A percentile compares a stretch with the other conserved stretches of the same genome.
Evolutionary conservation across 2,113 vertebrate genomes (phyloP).

Genomic region (Oncorhynchus keta): DNA sequence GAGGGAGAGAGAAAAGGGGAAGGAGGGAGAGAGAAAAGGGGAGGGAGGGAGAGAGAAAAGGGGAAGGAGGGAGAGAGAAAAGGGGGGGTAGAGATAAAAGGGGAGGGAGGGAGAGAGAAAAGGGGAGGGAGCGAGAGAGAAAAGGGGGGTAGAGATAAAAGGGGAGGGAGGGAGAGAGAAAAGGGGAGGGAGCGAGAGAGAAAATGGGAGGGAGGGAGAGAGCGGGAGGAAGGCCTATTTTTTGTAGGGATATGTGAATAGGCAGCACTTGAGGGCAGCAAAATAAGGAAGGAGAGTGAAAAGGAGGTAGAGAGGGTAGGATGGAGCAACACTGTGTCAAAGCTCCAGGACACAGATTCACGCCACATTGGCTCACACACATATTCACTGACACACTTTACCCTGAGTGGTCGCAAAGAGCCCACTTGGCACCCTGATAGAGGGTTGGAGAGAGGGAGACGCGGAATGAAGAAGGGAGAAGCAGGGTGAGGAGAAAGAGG

Average conservation of each 20-base stretch:
- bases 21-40: not conserved
- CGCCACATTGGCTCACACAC: not conserved
- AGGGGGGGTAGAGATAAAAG: too few relatives aligned
- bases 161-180: too few relatives aligned
- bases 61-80: too few relatives aligned
- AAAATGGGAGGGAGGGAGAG: not conserved
- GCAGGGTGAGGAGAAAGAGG: conserved; percentile 1
- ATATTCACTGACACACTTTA: not conserved
- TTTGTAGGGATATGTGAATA: conserved; percentile 34
- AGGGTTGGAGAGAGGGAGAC: conserved; percentile 6
- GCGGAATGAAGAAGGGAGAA: not conserved
- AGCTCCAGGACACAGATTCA: conserved; percentile 33
- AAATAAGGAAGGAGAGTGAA: conserved; percentile 10
- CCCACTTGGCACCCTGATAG: conserved; percentile 35
- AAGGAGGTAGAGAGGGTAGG: conserved; percentile 8
- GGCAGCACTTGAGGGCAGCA: conserved; percentile 33
- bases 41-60: not conserved
- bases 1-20: not conserved
- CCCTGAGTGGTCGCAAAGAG: conserved; percentile 44
- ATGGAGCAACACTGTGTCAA: conserved; percentile 50
- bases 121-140: too few relatives aligned
- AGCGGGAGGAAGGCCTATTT: not conserved
- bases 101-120: too few relatives aligned
- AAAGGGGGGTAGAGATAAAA: too few relatives aligned
- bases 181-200: not conserved